phyloP scores from a whole-genome alignment of 1,140 invertebrate genomes.

The Calephelis virginiensis region DNA sequence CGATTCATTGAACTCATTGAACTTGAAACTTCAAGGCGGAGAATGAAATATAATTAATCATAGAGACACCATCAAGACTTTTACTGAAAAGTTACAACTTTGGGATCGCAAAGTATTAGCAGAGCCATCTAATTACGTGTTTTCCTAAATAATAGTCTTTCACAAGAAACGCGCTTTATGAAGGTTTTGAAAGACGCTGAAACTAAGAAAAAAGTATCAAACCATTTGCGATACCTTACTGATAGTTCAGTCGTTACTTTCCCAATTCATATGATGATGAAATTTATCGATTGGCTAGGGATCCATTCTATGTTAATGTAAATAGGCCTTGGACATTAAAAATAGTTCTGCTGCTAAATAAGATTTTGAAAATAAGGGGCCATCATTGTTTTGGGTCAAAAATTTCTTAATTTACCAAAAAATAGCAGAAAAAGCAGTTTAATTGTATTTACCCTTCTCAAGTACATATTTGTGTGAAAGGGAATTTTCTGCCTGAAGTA shows the following conservation, averaged over 20 bases:
- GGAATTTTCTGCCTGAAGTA: too few relatives aligned
- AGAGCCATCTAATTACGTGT: neutral
- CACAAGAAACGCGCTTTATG: neutral
- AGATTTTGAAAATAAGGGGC: neutral
- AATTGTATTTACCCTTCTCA: too few relatives aligned
- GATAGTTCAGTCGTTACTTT: neutral
- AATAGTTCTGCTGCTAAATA: neutral
- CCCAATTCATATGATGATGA: neutral
- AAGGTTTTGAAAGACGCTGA: neutral
- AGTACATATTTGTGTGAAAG: too few relatives aligned
- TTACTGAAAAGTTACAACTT: conserved; percentile 1
- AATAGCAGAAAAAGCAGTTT: too few relatives aligned
- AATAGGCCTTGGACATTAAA: neutral
- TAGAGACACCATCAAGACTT: neutral
- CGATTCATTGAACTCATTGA: neutral
- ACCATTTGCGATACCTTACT: neutral
- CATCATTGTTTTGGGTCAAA: too few relatives aligned
- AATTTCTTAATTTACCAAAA: too few relatives aligned
- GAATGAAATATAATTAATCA: neutral
- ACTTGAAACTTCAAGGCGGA: neutral
- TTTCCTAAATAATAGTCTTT: neutral
- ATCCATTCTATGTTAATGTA: neutral
- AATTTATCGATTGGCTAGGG: neutral
- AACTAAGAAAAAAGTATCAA: neutral
- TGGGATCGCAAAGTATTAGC: neutral